These are phyloP conservation scores for Cassiopea xamachana DNA, from an alignment of 30 jellyfish, hydroid and myxozoan species.

Conservation along the genomic window DNA sequence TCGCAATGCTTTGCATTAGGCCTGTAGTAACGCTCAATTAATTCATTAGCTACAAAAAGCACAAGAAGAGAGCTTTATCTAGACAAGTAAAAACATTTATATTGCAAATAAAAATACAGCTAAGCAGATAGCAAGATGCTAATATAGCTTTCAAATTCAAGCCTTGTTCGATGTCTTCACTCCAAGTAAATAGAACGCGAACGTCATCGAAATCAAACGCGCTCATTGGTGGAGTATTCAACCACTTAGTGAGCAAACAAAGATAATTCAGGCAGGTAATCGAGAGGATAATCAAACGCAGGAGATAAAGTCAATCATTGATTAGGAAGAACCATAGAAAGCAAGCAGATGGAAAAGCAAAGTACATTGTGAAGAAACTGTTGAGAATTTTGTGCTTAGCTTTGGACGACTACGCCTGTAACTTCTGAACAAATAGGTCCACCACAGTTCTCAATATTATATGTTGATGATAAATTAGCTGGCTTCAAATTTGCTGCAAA, in stretches of 20 bases:
- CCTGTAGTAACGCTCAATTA: background rate
- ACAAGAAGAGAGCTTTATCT: background rate
- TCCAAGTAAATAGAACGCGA: background rate
- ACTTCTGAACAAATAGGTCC: too few species aligned
- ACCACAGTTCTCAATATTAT: too few species aligned
- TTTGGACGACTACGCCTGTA: too few species aligned
- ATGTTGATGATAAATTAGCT: too few species aligned
- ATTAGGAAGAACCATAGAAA: background rate
- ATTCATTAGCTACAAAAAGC: background rate
- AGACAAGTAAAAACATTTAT: background rate
- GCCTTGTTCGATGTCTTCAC: background rate
- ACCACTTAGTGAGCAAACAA: background rate
- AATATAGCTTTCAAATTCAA: background rate
- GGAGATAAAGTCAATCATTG: background rate
- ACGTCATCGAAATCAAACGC: background rate
- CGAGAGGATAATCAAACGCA: background rate
- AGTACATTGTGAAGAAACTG: too few species aligned
- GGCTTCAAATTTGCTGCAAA: too few species aligned
- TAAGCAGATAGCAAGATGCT: background rate
- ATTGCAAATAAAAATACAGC: background rate
- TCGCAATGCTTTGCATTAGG: background rate
- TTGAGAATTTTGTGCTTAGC: too few species aligned
- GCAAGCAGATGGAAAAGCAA: background rate
- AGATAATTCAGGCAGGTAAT: background rate
- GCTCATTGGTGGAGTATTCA: background rate